phyloP scores from a whole-genome alignment of 2,888 invertebrate genomes.

The Elegia similella region DNA sequence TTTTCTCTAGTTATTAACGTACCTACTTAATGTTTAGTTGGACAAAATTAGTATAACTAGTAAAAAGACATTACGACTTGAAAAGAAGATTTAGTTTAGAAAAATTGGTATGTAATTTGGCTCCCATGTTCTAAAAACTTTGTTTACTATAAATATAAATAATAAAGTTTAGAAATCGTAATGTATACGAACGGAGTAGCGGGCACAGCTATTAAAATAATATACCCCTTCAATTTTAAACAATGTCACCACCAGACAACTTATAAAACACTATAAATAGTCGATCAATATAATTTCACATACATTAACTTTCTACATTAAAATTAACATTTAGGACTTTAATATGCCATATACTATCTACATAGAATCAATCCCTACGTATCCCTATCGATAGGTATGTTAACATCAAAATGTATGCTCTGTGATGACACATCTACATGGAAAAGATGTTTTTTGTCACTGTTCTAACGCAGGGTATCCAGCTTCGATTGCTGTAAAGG shows the following conservation, averaged over 20 bases:
- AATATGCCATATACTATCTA: slow-evolving; percentile 45
- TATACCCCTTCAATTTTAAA: not conserved
- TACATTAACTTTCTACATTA: slow-evolving; percentile 44
- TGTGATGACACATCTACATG: slow-evolving; percentile 16
- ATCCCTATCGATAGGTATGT: slow-evolving; percentile 27
- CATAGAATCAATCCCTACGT: slow-evolving; percentile 52
- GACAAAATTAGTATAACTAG: too few relatives aligned
- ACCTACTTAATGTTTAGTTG: too few relatives aligned
- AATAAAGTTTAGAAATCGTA: too few relatives aligned
- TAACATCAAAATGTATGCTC: slow-evolving; percentile 39
- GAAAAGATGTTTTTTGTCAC: not conserved
- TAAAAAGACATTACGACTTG: too few relatives aligned
- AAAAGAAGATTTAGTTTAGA: too few relatives aligned
- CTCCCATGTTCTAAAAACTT: too few relatives aligned
- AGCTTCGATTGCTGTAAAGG: too few relatives aligned
- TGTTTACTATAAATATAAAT: too few relatives aligned
- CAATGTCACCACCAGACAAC: slow-evolving; percentile 40
- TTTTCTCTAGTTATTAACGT: too few relatives aligned
- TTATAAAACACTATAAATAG: slow-evolving; percentile 65
- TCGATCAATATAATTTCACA: slow-evolving; percentile 50
- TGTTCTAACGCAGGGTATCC: too few relatives aligned
- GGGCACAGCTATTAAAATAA: not conserved
- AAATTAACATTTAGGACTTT: slow-evolving; percentile 22
- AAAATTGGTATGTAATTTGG: too few relatives aligned
- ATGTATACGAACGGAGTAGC: too few relatives aligned